phyloP scores from a whole-genome alignment of 2,888 invertebrate genomes.

The Biston betularia region DNA sequence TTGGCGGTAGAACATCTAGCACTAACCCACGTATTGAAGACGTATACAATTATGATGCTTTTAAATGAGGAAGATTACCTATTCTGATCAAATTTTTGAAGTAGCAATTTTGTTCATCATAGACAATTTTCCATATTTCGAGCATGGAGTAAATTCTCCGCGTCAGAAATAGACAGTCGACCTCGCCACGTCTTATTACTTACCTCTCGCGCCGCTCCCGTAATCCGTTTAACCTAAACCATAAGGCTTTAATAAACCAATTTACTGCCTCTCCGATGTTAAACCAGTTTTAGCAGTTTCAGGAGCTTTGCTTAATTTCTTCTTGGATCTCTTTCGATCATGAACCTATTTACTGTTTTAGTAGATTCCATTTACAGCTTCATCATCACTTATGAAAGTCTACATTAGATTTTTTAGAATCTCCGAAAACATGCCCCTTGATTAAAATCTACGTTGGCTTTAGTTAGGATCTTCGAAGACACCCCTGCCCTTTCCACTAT shows the following conservation, averaged over 20 bases:
- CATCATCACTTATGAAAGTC: too few relatives aligned
- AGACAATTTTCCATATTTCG: slow-evolving; percentile 14
- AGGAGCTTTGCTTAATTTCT: background rate
- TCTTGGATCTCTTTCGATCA: background rate
- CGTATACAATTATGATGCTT: too few relatives aligned
- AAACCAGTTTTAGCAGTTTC: slow-evolving; percentile 3
- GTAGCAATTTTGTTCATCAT: background rate
- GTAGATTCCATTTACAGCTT: background rate
- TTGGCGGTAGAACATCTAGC: too few relatives aligned
- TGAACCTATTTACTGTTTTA: slow-evolving; percentile 7
- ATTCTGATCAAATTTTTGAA: too few relatives aligned
- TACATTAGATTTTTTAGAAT: too few relatives aligned
- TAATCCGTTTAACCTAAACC: slow-evolving; percentile 44
- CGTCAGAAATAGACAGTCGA: slow-evolving; percentile 42
- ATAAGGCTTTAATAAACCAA: slow-evolving; percentile 39
- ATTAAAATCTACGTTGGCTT: too few relatives aligned
- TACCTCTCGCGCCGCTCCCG: slow-evolving; percentile 24
- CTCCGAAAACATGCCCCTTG: too few relatives aligned
- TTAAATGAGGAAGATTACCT: too few relatives aligned
- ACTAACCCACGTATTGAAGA: too few relatives aligned
- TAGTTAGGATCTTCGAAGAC: too few relatives aligned
- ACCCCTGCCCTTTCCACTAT: too few relatives aligned
- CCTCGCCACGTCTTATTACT: slow-evolving; percentile 41
- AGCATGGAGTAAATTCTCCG: slow-evolving; percentile 40
- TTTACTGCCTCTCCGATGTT: slow-evolving; percentile 20